Conservation (phyloP, 2,113 vertebrate species). For the Tetrao urogallus region DNA sequence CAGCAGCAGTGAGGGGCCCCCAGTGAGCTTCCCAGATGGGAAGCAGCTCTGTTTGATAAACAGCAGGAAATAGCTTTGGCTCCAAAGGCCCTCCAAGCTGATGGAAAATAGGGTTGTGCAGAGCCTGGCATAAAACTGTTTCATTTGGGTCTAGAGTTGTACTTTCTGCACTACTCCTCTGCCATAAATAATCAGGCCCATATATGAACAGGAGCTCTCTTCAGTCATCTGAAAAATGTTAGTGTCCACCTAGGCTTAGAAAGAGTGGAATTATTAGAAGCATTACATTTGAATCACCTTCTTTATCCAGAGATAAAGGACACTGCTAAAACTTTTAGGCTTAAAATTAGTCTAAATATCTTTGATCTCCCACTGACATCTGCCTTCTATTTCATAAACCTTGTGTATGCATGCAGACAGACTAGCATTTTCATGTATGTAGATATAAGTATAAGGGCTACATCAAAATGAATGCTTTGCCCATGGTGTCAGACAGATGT, state of each 20-base stretch:
- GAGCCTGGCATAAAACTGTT: not conserved
- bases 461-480: too few relatives aligned
- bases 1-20: not conserved
- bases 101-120: not conserved
- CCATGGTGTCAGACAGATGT: too few relatives aligned
- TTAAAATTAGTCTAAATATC: not conserved
- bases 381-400: not conserved
- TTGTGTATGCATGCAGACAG: not conserved
- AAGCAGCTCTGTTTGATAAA: not conserved
- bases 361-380: not conserved
- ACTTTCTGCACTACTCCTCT: not conserved
- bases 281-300: not conserved
- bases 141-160: not conserved
- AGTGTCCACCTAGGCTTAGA: not conserved
- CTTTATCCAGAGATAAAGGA: conserved; percentile 26
- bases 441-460: not conserved
- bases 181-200: not conserved
- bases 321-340: not conserved
- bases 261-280: not conserved
- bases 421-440: not conserved
- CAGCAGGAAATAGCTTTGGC: not conserved
- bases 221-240: not conserved
- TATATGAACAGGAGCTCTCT: not conserved
- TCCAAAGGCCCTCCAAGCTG: not conserved
- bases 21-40: not conserved